phyloP scores from a whole-genome alignment of 2,888 invertebrate species.

The Phoenoteleia sp. region DNA sequence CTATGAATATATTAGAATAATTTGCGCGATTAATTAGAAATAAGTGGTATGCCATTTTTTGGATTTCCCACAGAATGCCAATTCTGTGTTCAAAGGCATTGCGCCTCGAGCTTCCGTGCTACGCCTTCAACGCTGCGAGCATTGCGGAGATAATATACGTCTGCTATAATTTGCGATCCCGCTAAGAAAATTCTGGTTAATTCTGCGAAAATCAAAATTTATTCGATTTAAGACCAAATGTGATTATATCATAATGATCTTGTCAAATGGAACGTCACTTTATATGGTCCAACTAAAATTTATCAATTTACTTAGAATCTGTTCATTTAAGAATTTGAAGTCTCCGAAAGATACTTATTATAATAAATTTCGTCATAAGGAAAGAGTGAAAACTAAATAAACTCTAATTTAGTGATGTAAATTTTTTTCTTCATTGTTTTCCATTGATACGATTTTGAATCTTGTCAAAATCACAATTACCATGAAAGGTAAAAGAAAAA shows the following conservation, averaged over 20 bases:
- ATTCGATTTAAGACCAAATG: conserved; percentile 27
- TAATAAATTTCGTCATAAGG: too few relatives aligned
- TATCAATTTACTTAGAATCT: too few relatives aligned
- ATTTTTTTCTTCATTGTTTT: too few relatives aligned
- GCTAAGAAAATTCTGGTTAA: conserved; percentile 52
- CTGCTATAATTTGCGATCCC: conserved; percentile 53
- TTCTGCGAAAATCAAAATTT: conserved; percentile 31
- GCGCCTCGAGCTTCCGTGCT: conserved; percentile 34
- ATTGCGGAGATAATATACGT: conserved; percentile 55
- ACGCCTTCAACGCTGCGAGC: conserved; percentile 36
- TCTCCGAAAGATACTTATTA: too few relatives aligned
- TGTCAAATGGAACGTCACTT: not conserved
- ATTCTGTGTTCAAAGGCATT: conserved; percentile 46
- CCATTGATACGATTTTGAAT: too few relatives aligned
- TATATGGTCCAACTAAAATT: too few relatives aligned
- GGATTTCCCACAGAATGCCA: conserved; percentile 33
- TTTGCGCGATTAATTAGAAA: conserved; percentile 45
- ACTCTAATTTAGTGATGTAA: too few relatives aligned
- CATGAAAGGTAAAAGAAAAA: conserved; percentile 18
- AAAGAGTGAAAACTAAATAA: too few relatives aligned
- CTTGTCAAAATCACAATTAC: not conserved
- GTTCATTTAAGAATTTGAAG: too few relatives aligned
- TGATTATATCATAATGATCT: conserved; percentile 6
- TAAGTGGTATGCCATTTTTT: conserved; percentile 37
- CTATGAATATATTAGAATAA: conserved; percentile 45